phyloP scores from a whole-genome alignment of 2,797 vertebrate species.

The Sebastes cheni region DNA sequence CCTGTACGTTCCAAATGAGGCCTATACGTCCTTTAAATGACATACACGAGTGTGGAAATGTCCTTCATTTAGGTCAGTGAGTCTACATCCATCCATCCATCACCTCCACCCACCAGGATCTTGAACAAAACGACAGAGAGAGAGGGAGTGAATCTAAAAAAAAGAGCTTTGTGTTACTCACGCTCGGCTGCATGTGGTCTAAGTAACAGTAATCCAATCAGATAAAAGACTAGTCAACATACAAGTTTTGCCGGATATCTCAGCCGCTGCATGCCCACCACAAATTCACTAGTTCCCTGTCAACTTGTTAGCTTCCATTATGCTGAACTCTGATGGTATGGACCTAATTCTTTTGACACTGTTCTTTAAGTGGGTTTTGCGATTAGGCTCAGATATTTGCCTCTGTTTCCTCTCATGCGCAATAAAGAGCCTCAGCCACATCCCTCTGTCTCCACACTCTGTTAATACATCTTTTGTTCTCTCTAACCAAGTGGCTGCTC shows the following conservation, averaged over 20 bases:
- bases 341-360: conserved; percentile 63
- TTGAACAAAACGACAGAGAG: conserved; percentile 4
- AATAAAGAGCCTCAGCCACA: conserved; percentile 20
- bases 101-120: conserved; percentile 57
- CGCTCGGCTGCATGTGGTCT: conserved; percentile 57
- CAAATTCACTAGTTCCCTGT: conserved; percentile 65
- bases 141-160: conserved; percentile 22
- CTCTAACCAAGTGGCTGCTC: conserved; percentile 12
- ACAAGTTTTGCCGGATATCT: conserved; percentile 64
- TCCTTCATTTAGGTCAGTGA: conserved; percentile 61
- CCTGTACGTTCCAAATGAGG: conserved; percentile 44
- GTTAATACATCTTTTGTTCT: not conserved
- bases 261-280: conserved; percentile 49
- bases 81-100: conserved; percentile 59
- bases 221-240: conserved; percentile 71
- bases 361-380: conserved; percentile 61
- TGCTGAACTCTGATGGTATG: conserved; percentile 26
- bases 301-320: conserved; percentile 60
- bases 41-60: conserved; percentile 27
- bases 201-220: conserved; percentile 72
- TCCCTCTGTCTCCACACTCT: conserved; percentile 1
- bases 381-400: conserved; percentile 49
- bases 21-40: conserved; percentile 46
- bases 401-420: conserved; percentile 51
- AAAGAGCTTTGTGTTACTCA: conserved; percentile 64